These are phyloP conservation scores for Limnothrissa miodon DNA, from an alignment of 2,113 vertebrate genomes.

Conservation along the genomic window DNA sequence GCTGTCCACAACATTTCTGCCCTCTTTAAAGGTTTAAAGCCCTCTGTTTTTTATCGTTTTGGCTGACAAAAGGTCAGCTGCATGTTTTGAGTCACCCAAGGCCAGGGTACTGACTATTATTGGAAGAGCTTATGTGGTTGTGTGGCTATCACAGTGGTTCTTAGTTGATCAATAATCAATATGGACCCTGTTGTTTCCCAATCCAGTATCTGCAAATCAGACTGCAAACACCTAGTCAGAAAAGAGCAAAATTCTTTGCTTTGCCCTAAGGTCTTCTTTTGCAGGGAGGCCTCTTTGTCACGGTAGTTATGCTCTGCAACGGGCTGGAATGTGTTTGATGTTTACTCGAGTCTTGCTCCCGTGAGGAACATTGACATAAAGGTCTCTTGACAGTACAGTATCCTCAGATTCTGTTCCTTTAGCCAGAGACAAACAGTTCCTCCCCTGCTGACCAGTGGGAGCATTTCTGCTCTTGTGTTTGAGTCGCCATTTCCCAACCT, in stretches of 20 bases:
- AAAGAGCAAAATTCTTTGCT: conserved; percentile 27
- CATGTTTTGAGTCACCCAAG: conserved; percentile 34
- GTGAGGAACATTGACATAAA: not conserved
- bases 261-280: conserved; percentile 24
- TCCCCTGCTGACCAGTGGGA: not conserved
- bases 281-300: conserved; percentile 24
- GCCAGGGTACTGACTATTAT: conserved; percentile 15
- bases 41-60: not conserved
- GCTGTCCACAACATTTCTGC: not conserved
- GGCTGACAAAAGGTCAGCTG: conserved; percentile 40
- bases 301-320: conserved; percentile 39
- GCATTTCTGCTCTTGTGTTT: not conserved
- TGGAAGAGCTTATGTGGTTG: conserved; percentile 28
- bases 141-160: conserved; percentile 33
- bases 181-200: conserved; percentile 50
- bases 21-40: not conserved
- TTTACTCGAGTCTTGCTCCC: conserved; percentile 26
- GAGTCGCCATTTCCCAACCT: not conserved
- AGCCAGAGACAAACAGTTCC: not conserved
- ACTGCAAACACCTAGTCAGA: conserved; percentile 35
- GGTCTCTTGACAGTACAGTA: not conserved
- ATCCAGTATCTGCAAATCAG: conserved; percentile 45
- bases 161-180: conserved; percentile 67
- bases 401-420: not conserved
- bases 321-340: conserved; percentile 42